Evolutionary conservation across 2,888 invertebrate species (phyloP), one percentile per base, ranked within the genome.

Genomic region (Orthonevra nobilis): DNA sequence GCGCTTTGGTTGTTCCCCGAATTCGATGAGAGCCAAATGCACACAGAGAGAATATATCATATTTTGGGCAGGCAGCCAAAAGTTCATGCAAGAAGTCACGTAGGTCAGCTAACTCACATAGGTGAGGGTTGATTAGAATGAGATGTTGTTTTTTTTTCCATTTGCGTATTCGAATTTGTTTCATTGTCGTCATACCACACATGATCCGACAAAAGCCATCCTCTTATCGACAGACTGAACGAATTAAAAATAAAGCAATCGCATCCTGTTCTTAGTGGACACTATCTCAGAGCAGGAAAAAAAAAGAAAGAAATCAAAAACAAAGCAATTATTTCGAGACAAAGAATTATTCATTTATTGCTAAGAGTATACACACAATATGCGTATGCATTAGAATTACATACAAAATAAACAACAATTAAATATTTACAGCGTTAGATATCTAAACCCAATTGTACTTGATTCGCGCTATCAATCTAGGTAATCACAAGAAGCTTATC

Each of bases 401-500:
- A 75, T 77, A 77, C 28, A 70, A 77, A 70, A 70, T 60, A 58
- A n/a, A n/a, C n/a, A n/a, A n/a, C n/a, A n/a, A n/a, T n/a, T n/a
- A n/a, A 10, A 38, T 77, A 72, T 72, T 72, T 77, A 77, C 77
- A 77, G 26, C 4, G 12, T 20, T 40, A 44, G 46, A 19, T 26
- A 38, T 40, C 69, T 75, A 75, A 46, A 34, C 34, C 12, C 17
- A 61, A 56, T 75, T 70, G 70, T 63, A 75, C 63, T 64, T 48
- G 7, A 38, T 26, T 20, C 2, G 20, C 28, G 48, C 54, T 26
- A 32, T 15, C n/a, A 63, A 6, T 19, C 28, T 19, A 1, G 15
- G n/a, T 2, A 17, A 10, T 10, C 12, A 5, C 12, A 26, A 14
- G 4, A 6, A 14, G 10, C 36, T 85, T 86, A 87, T 61, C 87